These are phyloP conservation scores for Panorpa germanica DNA, from an alignment of 2,888 invertebrate genomes.

Conservation along the genomic window DNA sequence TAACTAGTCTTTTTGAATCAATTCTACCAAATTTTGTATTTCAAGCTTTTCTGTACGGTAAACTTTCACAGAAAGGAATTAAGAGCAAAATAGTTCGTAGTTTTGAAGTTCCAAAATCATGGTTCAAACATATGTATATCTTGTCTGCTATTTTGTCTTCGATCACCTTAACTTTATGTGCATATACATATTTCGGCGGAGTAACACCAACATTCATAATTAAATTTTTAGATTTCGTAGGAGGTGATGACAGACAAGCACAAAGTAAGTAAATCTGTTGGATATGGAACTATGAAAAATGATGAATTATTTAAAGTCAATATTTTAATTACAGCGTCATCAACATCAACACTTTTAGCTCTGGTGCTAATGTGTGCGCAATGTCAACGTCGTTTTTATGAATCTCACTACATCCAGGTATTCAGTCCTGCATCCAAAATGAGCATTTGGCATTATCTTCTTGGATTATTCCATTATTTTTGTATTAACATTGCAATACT, in stretches of 20 bases:
- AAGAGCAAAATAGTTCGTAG: slow-evolving; percentile 20
- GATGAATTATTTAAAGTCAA: slow-evolving; percentile 4
- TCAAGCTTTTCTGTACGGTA: slow-evolving; percentile 53
- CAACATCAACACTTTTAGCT: slow-evolving; percentile 36
- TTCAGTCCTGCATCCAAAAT: slow-evolving; percentile 61
- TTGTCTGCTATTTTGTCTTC: slow-evolving; percentile 40
- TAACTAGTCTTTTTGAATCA: slow-evolving; percentile 43
- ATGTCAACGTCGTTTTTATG: slow-evolving; percentile 56
- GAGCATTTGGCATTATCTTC: slow-evolving; percentile 56
- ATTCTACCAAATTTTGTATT: slow-evolving; percentile 43
- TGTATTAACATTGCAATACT: slow-evolving; percentile 43
- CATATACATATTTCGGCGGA: slow-evolving; percentile 27
- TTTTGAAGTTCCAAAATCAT: slow-evolving; percentile 56
- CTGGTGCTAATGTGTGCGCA: slow-evolving; percentile 45
- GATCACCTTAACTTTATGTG: slow-evolving; percentile 27
- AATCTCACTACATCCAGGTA: slow-evolving; percentile 60
- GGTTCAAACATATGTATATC: slow-evolving; percentile 65
- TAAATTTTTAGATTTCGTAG: slow-evolving; percentile 20
- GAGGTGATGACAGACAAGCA: slow-evolving; percentile 21
- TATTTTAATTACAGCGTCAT: slow-evolving; percentile 29
- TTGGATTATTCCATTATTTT: slow-evolving; percentile 63
- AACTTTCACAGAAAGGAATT: slow-evolving; percentile 36
- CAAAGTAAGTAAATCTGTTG: slow-evolving; percentile 11
- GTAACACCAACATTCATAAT: slow-evolving; percentile 26
- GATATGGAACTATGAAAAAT: too few species aligned